Evolutionary conservation across 2,113 vertebrate genomes (phyloP).

Genomic region (Dendrocopos noguchii): DNA sequence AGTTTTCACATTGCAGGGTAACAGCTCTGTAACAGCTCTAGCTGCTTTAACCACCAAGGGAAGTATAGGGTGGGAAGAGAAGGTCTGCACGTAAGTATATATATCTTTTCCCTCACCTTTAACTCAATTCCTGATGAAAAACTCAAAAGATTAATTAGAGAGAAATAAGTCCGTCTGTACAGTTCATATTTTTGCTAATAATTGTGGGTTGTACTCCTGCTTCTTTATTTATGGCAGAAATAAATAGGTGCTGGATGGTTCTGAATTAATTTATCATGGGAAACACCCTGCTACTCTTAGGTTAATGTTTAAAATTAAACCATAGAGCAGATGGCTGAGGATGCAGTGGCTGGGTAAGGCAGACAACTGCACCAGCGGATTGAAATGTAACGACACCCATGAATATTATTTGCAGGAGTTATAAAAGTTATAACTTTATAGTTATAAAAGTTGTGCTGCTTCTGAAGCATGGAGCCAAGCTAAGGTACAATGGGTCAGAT

Average conservation of each 20-base stretch:
- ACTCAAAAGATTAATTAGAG: neutral
- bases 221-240: conserved; percentile 4
- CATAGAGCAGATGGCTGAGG: conserved; percentile 22
- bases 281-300: conserved; percentile 11
- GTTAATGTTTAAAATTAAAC: conserved; percentile 45
- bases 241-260: neutral
- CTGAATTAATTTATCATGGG: neutral
- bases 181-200: neutral
- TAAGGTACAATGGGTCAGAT: neutral
- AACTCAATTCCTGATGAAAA: neutral
- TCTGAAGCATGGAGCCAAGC: neutral
- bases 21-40: conserved; percentile 25
- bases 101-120: neutral
- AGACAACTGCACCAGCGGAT: neutral
- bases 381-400: conserved; percentile 18
- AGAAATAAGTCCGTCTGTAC: neutral
- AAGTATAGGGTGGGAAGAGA: neutral
- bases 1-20: conserved; percentile 20
- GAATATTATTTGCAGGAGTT: conserved; percentile 19
- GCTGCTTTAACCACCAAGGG: conserved; percentile 15
- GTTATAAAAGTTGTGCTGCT: conserved; percentile 32
- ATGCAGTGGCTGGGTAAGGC: conserved; percentile 4
- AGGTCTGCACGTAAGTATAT: neutral
- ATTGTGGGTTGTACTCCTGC: neutral
- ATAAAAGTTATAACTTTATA: neutral